Conservation (phyloP, 2,797 vertebrate species). For the Toxotes lorentzi region DNA sequence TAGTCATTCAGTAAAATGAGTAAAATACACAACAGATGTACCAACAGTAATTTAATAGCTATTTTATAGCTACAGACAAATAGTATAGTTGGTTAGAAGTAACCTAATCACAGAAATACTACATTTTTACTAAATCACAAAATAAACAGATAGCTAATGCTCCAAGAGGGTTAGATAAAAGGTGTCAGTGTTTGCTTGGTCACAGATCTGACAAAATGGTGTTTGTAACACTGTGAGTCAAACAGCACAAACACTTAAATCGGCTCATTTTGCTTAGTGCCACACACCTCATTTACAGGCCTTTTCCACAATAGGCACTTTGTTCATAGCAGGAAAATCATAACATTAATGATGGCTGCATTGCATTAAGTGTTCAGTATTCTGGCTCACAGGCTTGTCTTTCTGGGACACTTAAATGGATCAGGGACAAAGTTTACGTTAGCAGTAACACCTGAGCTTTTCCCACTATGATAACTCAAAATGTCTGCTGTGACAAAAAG, state of each 20-base stretch:
- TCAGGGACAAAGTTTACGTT: background rate
- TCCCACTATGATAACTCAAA: background rate
- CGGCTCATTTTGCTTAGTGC: background rate
- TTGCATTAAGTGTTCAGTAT: background rate
- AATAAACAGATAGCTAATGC: no score
- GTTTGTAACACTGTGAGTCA: no score
- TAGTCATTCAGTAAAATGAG: no score
- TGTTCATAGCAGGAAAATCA: background rate
- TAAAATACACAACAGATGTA: no score
- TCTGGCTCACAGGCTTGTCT: background rate
- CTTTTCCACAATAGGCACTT: background rate
- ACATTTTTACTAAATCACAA: no score
- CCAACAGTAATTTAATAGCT: no score
- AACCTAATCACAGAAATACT: no score
- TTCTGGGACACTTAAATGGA: background rate
- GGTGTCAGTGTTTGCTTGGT: no score
- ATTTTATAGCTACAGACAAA: no score
- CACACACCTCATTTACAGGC: background rate
- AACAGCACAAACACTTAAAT: background rate
- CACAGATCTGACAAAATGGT: no score
- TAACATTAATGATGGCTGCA: background rate
- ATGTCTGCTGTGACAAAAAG: background rate
- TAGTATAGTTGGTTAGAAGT: no score
- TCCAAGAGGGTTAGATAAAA: no score
- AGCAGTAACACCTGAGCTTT: background rate